These are phyloP conservation scores for Megaptera novaeangliae DNA, from an alignment of 2,113 vertebrate species.

Conservation along the genomic window DNA sequence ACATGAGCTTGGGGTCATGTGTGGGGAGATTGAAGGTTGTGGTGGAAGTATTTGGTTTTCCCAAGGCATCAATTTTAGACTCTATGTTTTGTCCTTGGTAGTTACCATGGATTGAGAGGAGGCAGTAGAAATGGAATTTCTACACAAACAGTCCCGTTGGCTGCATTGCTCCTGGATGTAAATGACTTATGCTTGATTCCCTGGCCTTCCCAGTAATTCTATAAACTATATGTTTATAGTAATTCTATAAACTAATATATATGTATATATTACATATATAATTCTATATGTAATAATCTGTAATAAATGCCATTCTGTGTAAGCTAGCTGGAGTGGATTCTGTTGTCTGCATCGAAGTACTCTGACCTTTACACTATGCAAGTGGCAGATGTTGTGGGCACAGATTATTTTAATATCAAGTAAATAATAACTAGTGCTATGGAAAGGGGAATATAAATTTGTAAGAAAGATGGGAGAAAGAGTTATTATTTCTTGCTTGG, in stretches of 20 bases:
- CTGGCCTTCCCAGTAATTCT: background rate
- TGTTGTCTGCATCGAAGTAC: background rate
- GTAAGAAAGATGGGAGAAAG: background rate
- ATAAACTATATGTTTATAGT: background rate
- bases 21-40: background rate
- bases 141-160: background rate
- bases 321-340: background rate
- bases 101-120: background rate
- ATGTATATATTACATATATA: too few relatives aligned
- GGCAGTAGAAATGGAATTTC: background rate
- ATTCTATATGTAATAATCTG: background rate
- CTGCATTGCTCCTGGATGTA: background rate
- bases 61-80: background rate
- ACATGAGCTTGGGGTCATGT: background rate
- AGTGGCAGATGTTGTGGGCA: background rate
- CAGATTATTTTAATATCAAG: background rate
- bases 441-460: background rate
- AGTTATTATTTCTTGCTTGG: background rate
- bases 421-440: background rate
- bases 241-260: too few relatives aligned
- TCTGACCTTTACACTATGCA: background rate
- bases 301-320: background rate
- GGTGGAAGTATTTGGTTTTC: background rate
- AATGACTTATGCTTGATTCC: background rate
- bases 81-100: background rate